These are phyloP conservation scores for Cecropterus lyciades DNA, from an alignment of 1,140 invertebrate genomes.

Conservation along the genomic window DNA sequence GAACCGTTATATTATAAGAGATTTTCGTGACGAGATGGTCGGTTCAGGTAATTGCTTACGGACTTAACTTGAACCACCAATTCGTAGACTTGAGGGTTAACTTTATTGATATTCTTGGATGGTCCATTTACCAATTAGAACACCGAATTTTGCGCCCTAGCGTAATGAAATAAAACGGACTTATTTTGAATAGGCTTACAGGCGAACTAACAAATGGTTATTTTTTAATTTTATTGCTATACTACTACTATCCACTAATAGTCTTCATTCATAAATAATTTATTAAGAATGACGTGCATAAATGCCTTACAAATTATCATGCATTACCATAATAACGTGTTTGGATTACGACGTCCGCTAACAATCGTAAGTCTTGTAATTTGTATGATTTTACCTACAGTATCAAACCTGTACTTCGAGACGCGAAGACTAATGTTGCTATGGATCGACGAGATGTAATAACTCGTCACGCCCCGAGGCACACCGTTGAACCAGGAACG, in stretches of 20 bases:
- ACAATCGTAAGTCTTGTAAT: not conserved
- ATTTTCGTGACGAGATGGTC: conserved; percentile 66
- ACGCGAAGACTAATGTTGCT: not conserved
- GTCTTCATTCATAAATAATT: too few species aligned
- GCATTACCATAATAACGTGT: not conserved
- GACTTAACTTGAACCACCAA: conserved; percentile 43
- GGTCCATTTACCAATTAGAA: not conserved
- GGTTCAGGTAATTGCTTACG: conserved; percentile 58
- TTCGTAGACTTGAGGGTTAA: conserved; percentile 32
- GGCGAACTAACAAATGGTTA: too few species aligned
- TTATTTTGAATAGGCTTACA: too few species aligned
- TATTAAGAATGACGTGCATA: not conserved
- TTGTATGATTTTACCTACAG: not conserved
- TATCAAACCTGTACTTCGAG: conserved; percentile 9
- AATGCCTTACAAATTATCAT: not conserved
- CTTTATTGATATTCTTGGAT: conserved; percentile 6
- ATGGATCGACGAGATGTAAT: conserved; percentile 19
- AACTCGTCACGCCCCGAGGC: conserved; percentile 42
- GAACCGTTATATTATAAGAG: conserved; percentile 66
- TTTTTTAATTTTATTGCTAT: too few species aligned
- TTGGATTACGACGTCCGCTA: not conserved
- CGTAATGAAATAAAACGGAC: too few species aligned
- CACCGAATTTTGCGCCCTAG: too few species aligned
- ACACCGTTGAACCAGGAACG: conserved; percentile 32
- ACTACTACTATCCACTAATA: too few species aligned